These are phyloP conservation scores for Hypena proboscidalis DNA, from an alignment of 2,888 invertebrate genomes.

Conservation along the genomic window DNA sequence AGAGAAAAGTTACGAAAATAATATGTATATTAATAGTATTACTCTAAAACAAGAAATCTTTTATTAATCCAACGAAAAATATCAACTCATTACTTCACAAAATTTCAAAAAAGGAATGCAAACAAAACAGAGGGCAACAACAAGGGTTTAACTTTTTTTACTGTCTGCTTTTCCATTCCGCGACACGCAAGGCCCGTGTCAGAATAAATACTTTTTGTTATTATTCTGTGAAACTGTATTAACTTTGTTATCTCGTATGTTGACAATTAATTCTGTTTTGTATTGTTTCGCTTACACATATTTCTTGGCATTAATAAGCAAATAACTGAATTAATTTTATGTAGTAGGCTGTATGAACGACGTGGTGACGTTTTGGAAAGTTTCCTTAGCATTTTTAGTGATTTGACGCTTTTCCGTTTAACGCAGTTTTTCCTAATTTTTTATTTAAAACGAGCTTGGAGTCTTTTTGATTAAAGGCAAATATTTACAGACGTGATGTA, in stretches of 20 bases:
- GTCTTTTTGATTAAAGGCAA: too few relatives aligned
- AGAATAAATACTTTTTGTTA: conserved; percentile 35
- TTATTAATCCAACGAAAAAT: not conserved
- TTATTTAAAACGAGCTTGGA: too few relatives aligned
- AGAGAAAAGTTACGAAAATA: too few relatives aligned
- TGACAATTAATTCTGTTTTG: conserved; percentile 43
- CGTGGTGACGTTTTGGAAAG: too few relatives aligned
- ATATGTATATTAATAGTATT: too few relatives aligned
- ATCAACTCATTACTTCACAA: not conserved
- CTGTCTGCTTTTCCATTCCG: conserved; percentile 39
- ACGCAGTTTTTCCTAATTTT: too few relatives aligned
- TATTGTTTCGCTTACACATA: conserved; percentile 23
- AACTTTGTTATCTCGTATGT: conserved; percentile 43
- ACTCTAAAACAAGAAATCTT: too few relatives aligned
- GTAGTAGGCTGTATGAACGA: not conserved
- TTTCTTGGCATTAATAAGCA: conserved; percentile 17
- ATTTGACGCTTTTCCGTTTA: too few relatives aligned
- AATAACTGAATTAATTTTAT: conserved; percentile 28
- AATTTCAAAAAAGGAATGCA: conserved; percentile 8
- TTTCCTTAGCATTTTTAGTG: too few relatives aligned
- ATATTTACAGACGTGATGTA: too few relatives aligned
- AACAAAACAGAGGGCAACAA: conserved; percentile 33
- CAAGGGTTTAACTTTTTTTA: conserved; percentile 33
- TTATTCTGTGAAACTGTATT: conserved; percentile 41
- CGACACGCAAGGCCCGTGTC: conserved; percentile 47